Evolutionary conservation across 2,888 invertebrate species (phyloP).

Genomic region (Sthenelais limicola): DNA sequence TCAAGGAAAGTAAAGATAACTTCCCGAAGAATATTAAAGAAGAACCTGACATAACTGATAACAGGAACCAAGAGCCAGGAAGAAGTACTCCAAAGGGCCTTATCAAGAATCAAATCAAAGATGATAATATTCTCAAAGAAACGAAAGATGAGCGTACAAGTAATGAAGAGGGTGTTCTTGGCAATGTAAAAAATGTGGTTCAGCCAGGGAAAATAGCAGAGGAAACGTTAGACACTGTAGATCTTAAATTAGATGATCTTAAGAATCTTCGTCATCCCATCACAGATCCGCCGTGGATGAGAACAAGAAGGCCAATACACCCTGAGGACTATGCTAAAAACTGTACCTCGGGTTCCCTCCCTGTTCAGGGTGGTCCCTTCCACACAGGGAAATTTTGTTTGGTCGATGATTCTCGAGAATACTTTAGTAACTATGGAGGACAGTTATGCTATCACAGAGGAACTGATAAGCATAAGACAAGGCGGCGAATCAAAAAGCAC

Average conservation of each 20-base stretch:
- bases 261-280: not conserved
- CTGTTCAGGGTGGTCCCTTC: conserved; percentile 1
- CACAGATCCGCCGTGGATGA: conserved; percentile 6
- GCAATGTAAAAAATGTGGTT: too few relatives aligned
- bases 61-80: too few relatives aligned
- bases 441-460: conserved; percentile 12
- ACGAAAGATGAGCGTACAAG: too few relatives aligned
- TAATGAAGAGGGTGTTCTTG: too few relatives aligned
- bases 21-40: too few relatives aligned
- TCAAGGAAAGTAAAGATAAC: too few relatives aligned
- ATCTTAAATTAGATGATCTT: not conserved
- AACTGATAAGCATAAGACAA: conserved; percentile 12
- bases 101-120: too few relatives aligned
- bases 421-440: not conserved
- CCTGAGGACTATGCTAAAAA: conserved; percentile 4
- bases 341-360: conserved; percentile 10
- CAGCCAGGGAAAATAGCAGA: too few relatives aligned
- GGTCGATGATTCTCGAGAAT: not conserved
- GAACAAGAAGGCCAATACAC: not conserved
- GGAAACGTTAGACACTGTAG: too few relatives aligned
- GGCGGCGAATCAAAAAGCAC: not conserved
- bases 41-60: too few relatives aligned
- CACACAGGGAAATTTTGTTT: conserved; percentile 18
- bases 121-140: too few relatives aligned
- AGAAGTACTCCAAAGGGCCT: too few relatives aligned